Evolutionary conservation across 2,113 vertebrate genomes (phyloP).

Genomic region (Prunella himalayana): DNA sequence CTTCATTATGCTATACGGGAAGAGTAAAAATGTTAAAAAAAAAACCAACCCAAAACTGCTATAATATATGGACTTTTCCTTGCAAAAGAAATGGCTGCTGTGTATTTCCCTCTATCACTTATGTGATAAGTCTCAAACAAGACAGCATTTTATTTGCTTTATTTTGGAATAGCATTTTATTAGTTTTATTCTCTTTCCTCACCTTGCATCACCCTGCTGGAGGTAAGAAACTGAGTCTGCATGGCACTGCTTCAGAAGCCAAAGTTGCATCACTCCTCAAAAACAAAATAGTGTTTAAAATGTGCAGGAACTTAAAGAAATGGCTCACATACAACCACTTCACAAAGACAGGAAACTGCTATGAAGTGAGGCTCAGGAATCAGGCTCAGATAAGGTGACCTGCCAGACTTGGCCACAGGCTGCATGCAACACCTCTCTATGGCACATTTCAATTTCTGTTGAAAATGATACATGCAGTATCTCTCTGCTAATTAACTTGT

Average conservation of each 20-base stretch:
- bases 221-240: not conserved
- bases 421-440: accelerated
- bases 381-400: not conserved
- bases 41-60: accelerated
- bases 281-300: not conserved
- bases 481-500: not conserved
- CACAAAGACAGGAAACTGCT: not conserved
- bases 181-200: not conserved
- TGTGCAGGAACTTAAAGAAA: not conserved
- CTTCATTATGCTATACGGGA: not conserved
- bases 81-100: not conserved
- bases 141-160: not conserved
- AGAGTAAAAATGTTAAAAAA: not conserved
- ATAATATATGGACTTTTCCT: not conserved
- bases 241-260: not conserved
- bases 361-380: not conserved
- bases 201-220: not conserved
- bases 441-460: accelerated
- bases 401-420: not conserved
- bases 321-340: not conserved
- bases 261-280: not conserved
- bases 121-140: not conserved
- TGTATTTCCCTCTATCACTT: not conserved
- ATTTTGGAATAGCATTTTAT: not conserved
- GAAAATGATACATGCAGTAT: not conserved